Evolutionary conservation across 2,113 vertebrate genomes (phyloP).

Genomic region (Brachirus orientalis): DNA sequence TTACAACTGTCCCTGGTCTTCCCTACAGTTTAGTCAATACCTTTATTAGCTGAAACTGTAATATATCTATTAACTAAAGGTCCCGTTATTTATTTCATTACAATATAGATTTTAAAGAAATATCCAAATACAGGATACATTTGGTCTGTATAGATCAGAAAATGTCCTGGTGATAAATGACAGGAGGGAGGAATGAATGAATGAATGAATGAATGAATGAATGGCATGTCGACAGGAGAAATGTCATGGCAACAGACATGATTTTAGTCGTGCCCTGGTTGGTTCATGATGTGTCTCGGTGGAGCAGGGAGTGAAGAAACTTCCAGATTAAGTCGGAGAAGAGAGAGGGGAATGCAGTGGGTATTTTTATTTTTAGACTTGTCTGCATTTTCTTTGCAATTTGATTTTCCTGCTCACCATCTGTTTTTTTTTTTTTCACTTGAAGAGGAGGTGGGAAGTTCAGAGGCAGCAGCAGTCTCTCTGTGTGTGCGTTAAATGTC

Average conservation of each 20-base stretch:
- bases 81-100: too few species aligned
- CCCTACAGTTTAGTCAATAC: too few species aligned
- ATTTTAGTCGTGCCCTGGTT: conserved; percentile 11
- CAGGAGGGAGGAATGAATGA: too few species aligned
- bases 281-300: conserved; percentile 17
- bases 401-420: conserved; percentile 21
- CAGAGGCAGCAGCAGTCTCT: conserved; percentile 15
- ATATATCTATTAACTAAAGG: too few species aligned
- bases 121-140: too few species aligned
- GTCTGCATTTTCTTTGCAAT: too few species aligned
- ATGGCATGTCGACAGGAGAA: neutral
- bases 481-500: neutral
- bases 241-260: neutral
- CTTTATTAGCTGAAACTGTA: too few species aligned
- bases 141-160: too few species aligned
- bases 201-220: too few species aligned
- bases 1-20: too few species aligned
- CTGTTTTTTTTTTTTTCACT: neutral
- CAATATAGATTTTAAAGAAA: too few species aligned
- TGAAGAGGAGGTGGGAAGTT: neutral
- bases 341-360: conserved; percentile 19
- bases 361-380: conserved; percentile 77
- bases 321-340: conserved; percentile 50
- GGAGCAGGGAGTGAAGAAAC: conserved; percentile 40
- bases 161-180: too few species aligned